Evolutionary conservation across 2,888 invertebrate genomes (phyloP).

Genomic region (Mesorhabditis spiculigera): DNA sequence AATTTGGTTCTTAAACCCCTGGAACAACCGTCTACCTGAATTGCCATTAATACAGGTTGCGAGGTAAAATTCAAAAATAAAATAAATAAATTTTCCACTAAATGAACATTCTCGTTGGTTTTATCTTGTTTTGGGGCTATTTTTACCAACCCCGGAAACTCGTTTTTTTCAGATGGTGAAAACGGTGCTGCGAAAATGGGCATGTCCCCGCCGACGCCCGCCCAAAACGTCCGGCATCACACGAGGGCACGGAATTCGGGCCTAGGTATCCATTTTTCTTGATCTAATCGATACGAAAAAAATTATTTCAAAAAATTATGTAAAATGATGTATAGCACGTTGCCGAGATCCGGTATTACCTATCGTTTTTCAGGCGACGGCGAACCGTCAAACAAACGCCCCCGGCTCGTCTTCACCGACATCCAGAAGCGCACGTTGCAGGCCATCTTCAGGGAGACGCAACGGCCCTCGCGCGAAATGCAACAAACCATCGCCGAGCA

Average conservation of each 20-base stretch:
- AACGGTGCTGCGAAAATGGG: slow-evolving; percentile 20
- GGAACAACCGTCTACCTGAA: no score
- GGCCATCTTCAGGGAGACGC: slow-evolving; percentile 58
- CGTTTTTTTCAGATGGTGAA: slow-evolving; percentile 8
- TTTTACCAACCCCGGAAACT: neutral
- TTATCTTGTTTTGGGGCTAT: no score
- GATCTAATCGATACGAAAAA: slow-evolving; percentile 2
- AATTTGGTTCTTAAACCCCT: no score
- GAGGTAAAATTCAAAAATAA: no score
- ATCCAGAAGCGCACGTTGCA: slow-evolving; percentile 97
- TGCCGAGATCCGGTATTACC: neutral
- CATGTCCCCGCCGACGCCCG: slow-evolving; percentile 54
- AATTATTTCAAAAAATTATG: no score
- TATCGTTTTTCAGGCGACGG: slow-evolving; percentile 24
- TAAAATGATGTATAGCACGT: no score
- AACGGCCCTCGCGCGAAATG: slow-evolving; percentile 56
- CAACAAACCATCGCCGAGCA: slow-evolving; percentile 57
- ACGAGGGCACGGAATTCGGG: neutral
- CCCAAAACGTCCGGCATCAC: slow-evolving; percentile 50
- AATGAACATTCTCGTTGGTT: no score
- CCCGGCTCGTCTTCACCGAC: slow-evolving; percentile 99
- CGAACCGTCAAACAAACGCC: slow-evolving; percentile 73
- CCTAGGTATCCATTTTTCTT: slow-evolving; percentile 13
- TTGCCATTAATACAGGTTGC: no score
- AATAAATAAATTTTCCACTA: no score